These are phyloP conservation scores for Lutjanus argentimaculatus DNA, from an alignment of 2,797 vertebrate genomes.

Conservation along the genomic window DNA sequence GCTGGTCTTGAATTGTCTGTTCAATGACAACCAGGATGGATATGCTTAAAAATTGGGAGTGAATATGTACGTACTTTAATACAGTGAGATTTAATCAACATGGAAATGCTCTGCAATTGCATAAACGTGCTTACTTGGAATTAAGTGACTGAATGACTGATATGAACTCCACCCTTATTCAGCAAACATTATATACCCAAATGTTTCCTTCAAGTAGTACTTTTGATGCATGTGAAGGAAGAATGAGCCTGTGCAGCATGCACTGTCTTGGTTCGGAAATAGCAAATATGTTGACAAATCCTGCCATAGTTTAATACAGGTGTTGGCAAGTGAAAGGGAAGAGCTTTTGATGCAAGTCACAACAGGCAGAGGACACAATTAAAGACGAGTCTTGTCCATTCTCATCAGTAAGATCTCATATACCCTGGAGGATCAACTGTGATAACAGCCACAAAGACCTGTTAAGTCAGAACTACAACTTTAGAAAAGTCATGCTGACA, in stretches of 20 bases:
- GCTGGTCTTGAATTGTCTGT: not conserved
- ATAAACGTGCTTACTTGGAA: not conserved
- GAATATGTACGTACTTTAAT: not conserved
- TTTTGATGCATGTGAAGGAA: not conserved
- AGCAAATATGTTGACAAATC: not conserved
- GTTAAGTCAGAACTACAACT: not conserved
- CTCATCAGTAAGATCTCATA: not conserved
- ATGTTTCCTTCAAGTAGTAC: not conserved
- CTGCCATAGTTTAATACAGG: not conserved
- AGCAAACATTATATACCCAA: not conserved
- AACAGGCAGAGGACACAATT: not conserved
- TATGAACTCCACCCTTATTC: not conserved
- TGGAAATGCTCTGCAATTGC: not conserved
- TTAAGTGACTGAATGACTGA: too few relatives aligned
- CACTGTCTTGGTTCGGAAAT: not conserved
- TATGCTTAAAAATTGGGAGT: not conserved
- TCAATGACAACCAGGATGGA: not conserved
- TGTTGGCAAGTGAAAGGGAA: not conserved
- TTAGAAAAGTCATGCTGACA: too few relatives aligned
- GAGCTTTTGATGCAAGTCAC: conserved; percentile 26
- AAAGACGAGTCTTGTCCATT: not conserved
- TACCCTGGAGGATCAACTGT: conserved; percentile 1
- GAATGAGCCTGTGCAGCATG: not conserved
- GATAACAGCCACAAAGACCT: not conserved
- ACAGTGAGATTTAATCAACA: not conserved